Base-by-base conservation (phyloP, 2,113 vertebrate genomes). In the Picathartes gymnocephalus region DNA sequence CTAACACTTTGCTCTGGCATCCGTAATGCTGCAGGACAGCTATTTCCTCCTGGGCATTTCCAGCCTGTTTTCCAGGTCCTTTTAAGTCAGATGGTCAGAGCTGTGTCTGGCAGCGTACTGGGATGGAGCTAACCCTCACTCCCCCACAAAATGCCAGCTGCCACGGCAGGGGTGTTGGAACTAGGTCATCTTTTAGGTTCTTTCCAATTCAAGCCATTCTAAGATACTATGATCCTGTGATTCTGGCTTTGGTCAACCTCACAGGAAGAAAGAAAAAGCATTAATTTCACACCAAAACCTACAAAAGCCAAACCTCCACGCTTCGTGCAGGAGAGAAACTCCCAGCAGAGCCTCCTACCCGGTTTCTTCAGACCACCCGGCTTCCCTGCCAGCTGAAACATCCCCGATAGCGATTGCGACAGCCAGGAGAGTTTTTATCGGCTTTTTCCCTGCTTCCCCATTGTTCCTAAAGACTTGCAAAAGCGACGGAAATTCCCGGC, bases 361-460 rank as follows among this genome's bases (percentile, higher is more conserved):
- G 45, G 9, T 51, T 60, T 57, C 53, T 83, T 40, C 62, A 66
- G 78, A 39, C 16, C 54, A 50, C 54, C 35, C 15, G 0, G 2
- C 37, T 70, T 74, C 69, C 14, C 57, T 42, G 69, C 51, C 44
- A 71, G 65, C 56, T 1, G 1, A 92, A 73, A 60, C 27, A 80
- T 45, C 87, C 54, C 54, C 0, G 0, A 50, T 2, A 79, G 22
- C 0, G 0, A 35, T 2, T 66, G 33, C 0, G 0, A 57, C 40
- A 73, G 73, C 14, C 57, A 72, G 69, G 58, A 33, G 61, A 50
- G 50, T 16, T 93, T 84, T 72, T 92, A 83, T 79, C 91, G 4
- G 33, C 24, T 4, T 47, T n/a, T 88, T 53, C 54, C 31, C n/a
- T 7, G 21, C 44, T 53, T 70, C 30, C n/a, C 45, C 42, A 40